phyloP scores from a whole-genome alignment of 2,888 invertebrate species.

The Tenthredo livida region DNA sequence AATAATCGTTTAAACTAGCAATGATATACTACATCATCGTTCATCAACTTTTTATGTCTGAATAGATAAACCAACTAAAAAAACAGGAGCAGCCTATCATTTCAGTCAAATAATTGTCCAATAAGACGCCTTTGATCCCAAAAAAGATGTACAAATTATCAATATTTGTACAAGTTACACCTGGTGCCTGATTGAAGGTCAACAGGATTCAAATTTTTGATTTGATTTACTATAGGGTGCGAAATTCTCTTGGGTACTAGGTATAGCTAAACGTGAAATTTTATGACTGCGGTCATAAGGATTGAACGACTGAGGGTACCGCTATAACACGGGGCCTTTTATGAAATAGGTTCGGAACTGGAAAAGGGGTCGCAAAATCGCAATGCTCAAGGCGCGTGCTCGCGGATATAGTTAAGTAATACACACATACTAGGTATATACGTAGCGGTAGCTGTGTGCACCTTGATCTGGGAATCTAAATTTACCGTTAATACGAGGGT shows the following conservation, averaged over 20 bases:
- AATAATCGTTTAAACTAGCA: background rate
- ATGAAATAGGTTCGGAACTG: constrained; percentile 22
- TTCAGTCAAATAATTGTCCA: background rate
- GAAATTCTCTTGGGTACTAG: background rate
- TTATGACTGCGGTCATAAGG: background rate
- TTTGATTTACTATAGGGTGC: background rate
- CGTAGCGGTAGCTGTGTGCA: background rate
- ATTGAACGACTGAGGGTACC: background rate
- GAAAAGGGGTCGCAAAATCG: constrained; percentile 22
- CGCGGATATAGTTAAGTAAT: background rate
- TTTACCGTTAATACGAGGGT: background rate
- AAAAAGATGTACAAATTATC: background rate
- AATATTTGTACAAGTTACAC: background rate
- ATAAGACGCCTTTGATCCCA: background rate
- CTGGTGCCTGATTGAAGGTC: background rate
- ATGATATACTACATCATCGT: too few species aligned
- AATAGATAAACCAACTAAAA: background rate
- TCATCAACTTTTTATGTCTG: background rate
- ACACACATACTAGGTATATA: background rate
- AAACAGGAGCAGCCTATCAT: background rate
- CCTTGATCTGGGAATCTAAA: constrained; percentile 26
- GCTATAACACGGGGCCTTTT: background rate
- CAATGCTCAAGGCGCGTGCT: constrained; percentile 38
- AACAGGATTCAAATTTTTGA: background rate
- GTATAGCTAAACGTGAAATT: background rate